phyloP scores from a whole-genome alignment of 2,797 vertebrate genomes.

The Psittacula echo region DNA sequence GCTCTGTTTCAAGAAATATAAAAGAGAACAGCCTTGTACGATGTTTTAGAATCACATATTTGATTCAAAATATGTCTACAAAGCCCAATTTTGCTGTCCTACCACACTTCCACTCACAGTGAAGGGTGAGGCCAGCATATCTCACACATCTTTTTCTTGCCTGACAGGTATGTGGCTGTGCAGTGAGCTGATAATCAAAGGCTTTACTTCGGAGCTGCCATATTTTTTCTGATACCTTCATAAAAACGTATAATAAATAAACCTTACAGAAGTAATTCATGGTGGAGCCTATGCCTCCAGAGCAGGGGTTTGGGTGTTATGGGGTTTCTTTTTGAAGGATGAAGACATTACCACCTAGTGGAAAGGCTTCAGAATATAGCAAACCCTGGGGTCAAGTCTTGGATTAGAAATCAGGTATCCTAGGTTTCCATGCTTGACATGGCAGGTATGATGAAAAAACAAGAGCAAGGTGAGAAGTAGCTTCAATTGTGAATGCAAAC shows the following conservation, averaged over 20 bases:
- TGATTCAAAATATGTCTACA: not conserved
- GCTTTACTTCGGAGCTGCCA: not conserved
- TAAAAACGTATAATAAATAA: not conserved
- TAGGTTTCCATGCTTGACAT: not conserved
- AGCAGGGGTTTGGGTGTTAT: not conserved
- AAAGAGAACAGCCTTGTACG: not conserved
- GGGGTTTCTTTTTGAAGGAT: not conserved
- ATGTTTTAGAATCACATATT: not conserved
- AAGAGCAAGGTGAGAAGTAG: not conserved
- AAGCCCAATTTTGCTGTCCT: not conserved
- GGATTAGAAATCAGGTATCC: not conserved
- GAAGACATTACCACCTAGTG: slow-evolving; percentile 23
- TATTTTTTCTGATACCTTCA: not conserved
- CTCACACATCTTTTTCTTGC: not conserved
- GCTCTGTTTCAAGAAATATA: not conserved
- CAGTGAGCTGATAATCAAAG: slow-evolving; percentile 26
- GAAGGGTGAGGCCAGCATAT: not conserved
- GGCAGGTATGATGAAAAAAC: not conserved
- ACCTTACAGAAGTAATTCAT: not conserved
- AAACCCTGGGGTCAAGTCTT: not conserved
- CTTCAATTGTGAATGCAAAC: not conserved
- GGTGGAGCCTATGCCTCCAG: not conserved
- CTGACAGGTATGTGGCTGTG: not conserved
- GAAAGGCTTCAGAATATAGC: not conserved
- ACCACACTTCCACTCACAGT: not conserved